Base-by-base conservation (phyloP, 1,140 invertebrate genomes). In the Magallana gigas region DNA sequence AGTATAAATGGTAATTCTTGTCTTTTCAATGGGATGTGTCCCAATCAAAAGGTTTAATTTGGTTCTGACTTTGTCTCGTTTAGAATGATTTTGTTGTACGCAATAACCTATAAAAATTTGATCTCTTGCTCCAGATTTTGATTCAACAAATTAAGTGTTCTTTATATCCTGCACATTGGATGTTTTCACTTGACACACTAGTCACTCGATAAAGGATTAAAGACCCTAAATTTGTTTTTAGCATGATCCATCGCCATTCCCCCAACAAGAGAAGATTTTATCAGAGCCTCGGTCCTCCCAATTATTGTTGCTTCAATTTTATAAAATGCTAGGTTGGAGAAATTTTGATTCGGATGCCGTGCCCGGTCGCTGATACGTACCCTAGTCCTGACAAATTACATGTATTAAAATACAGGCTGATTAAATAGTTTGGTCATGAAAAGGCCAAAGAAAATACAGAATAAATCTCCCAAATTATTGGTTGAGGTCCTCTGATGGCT, bases 401-500 rank as follows among this genome's bases (percentile, higher is more conserved):
- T 62, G 59, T 58, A 84, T 84, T 84, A 84, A 58, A 60, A 58
- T 62, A 84, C 83, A 84, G 83, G 16, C 59, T 58, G 57, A 84
- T 84, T 84, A 82, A 82, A 82, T 58, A 82, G 48, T 57, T 57
- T 82, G 48, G 80, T 58, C 80, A 87, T 83, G 85, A 87, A 82
- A 76, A 64, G 14, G 58, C 76, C n/a, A n/a, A 36, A 83, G 81
- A 83, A 87, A 82, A 83, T 76, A 64, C 48, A 9, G 56, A 80
- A 87, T 87, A 87, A 84, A 87, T 87, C 83, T 87, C 64, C 58
- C 29, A 83, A 71, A 87, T 87, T 68, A 71, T 60, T 87, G 82
- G 81, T 84, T 87, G 23, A 23, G 80, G 57, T 84, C 56, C 76
- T 87, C 64, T 80, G 86, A 87, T 87, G 86, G 82, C 36, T 59